phyloP scores from a whole-genome alignment of 2,113 vertebrate genomes.

The Calonectris borealis region DNA sequence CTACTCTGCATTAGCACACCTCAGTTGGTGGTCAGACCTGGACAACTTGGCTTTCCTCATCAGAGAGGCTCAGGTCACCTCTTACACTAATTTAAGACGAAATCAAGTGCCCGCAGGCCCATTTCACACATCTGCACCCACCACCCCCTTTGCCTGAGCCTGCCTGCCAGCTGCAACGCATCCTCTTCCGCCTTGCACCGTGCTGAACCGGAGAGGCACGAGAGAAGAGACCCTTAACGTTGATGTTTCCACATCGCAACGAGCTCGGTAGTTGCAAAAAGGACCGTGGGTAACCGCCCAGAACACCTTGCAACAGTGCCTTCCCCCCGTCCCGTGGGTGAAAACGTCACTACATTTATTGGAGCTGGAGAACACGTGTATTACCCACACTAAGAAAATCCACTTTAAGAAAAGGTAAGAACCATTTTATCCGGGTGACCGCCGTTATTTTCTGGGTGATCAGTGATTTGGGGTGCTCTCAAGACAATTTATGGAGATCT shows the following conservation, averaged over 20 bases:
- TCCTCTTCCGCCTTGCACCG: neutral
- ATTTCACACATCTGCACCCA: neutral
- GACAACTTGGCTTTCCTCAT: neutral
- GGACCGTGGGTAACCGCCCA: accelerated
- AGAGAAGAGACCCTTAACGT: no score
- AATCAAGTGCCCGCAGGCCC: neutral
- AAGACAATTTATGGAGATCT: no score
- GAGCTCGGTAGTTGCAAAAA: neutral
- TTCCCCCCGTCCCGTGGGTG: neutral
- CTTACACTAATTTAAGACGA: no score
- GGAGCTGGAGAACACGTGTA: neutral
- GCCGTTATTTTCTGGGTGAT: neutral
- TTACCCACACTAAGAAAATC: neutral
- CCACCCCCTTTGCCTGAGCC: neutral
- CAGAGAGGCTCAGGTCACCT: neutral
- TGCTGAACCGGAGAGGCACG: no score
- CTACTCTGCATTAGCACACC: neutral
- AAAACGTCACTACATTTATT: neutral
- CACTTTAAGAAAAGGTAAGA: neutral
- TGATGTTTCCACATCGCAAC: neutral
- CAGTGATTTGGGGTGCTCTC: neutral
- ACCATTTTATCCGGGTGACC: neutral
- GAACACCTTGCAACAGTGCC: neutral
- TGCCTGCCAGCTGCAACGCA: neutral
- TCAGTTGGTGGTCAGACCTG: neutral